These are phyloP conservation scores for Eulimnadia texana DNA, from an alignment of 1,140 invertebrate species.

Conservation along the genomic window DNA sequence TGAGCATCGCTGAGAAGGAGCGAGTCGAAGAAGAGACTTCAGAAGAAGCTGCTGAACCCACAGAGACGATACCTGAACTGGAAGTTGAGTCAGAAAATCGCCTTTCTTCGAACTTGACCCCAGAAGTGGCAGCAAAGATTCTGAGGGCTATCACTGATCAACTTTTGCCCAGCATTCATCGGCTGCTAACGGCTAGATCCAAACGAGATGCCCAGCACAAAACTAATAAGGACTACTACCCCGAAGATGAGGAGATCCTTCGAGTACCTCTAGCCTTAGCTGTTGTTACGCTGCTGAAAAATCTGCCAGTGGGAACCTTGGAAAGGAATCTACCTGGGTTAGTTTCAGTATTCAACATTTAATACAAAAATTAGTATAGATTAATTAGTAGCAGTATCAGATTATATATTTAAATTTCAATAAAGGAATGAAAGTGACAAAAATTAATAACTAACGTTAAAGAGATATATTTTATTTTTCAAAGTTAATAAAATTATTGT, in stretches of 20 bases:
- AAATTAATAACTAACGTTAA: no score
- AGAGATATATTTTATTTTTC: no score
- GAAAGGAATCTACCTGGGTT: conserved; percentile 64
- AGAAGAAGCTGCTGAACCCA: conserved; percentile 25
- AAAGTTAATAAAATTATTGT: no score
- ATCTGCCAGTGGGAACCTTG: conserved; percentile 58
- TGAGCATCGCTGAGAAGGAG: conserved; percentile 20
- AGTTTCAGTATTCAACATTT: no score
- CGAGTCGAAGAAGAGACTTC: conserved; percentile 18
- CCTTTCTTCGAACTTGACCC: conserved; percentile 19
- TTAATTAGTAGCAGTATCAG: no score
- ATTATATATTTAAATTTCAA: no score
- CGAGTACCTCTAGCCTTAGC: conserved; percentile 83
- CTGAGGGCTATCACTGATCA: conserved; percentile 44
- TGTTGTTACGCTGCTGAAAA: conserved; percentile 78
- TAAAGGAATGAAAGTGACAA: no score
- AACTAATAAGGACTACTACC: conserved; percentile 41
- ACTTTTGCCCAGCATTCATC: conserved; percentile 47
- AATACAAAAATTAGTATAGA: no score
- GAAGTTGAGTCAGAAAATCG: conserved; percentile 23
- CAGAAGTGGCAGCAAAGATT: conserved; percentile 48
- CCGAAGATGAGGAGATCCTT: conserved; percentile 70
- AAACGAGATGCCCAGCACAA: conserved; percentile 63
- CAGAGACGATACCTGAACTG: conserved; percentile 20
- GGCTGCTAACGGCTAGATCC: conserved; percentile 48